Conservation (phyloP, 2,113 vertebrate genomes). For the Caloenas nicobarica region DNA sequence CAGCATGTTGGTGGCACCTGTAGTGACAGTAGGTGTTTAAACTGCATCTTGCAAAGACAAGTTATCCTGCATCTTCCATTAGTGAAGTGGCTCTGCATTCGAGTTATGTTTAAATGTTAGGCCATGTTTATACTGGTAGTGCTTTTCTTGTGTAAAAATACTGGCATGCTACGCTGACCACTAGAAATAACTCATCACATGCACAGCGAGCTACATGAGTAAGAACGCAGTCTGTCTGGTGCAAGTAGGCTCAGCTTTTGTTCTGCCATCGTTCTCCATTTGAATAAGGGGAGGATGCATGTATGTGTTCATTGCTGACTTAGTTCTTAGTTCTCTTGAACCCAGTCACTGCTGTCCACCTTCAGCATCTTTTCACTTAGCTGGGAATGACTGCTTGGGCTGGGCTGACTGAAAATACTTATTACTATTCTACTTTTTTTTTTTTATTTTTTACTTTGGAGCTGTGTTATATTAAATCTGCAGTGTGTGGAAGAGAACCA, state of each 20-base stretch:
- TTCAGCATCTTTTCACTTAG: neutral
- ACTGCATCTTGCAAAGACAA: neutral
- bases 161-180: too few relatives aligned
- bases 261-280: neutral
- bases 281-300: neutral
- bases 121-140: neutral
- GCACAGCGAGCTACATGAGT: neutral
- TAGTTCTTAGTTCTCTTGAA: neutral
- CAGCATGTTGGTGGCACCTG: neutral
- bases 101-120: neutral
- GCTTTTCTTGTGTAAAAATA: neutral
- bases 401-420: neutral
- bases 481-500: neutral
- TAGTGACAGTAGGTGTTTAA: neutral
- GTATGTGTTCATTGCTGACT: neutral
- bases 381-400: neutral
- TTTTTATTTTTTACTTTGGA: neutral
- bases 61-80: neutral
- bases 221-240: neutral
- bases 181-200: accelerated
- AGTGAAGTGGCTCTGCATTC: neutral
- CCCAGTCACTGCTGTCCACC: neutral
- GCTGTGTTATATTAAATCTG: neutral
- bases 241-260: neutral
- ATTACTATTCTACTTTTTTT: neutral